Base-by-base conservation (phyloP, 2,113 vertebrate genomes). In the Paratilapia polleni region DNA sequence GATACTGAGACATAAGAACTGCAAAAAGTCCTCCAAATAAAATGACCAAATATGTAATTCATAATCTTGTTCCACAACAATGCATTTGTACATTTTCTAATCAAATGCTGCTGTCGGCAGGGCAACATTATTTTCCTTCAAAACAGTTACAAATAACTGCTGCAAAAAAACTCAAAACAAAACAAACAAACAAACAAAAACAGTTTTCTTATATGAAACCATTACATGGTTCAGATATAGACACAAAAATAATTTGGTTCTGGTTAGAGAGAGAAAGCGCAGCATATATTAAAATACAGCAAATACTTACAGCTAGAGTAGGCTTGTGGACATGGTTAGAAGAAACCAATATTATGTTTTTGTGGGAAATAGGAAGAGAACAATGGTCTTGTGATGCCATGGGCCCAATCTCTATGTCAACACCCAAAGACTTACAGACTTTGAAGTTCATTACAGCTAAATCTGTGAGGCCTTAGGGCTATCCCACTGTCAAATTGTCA, bases 61-160 rank as follows among this genome's bases (percentile, higher is more conserved):
- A 73, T 54, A 54, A 68, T 54, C 11, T 54, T 34, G 68, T 73
- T 73, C 47, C 68, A 73, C 66, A 73, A 52, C 66, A 73, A 52
- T 17, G 17, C 66, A 73, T 52, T 73, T 73, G 9, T 52, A 73
- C 47, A 52, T 52, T 52, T 73, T 73, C 66, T 52, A 73, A 73
- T 73, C 20, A 54, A 54, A 49, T 52, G 26, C 47, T 54, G 47
- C 47, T 73, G 68, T 73, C 68, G n/a, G 26, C 47, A 52, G 47
- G 68, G 26, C 68, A 20, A 73, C 47, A 73, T 73, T 52, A 52
- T 52, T 52, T 20, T 52, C 28, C 28, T 11, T 73, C 13, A 52
- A 31, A 31, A 52, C 26, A 73, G 47, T 52, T 31, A 52, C 47
- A n/a, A 73, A 28, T 34, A 73, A 54, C 26, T 54, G 47, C 5